Conservation (phyloP, 2,113 vertebrate genomes). For the Lates calcarifer region DNA sequence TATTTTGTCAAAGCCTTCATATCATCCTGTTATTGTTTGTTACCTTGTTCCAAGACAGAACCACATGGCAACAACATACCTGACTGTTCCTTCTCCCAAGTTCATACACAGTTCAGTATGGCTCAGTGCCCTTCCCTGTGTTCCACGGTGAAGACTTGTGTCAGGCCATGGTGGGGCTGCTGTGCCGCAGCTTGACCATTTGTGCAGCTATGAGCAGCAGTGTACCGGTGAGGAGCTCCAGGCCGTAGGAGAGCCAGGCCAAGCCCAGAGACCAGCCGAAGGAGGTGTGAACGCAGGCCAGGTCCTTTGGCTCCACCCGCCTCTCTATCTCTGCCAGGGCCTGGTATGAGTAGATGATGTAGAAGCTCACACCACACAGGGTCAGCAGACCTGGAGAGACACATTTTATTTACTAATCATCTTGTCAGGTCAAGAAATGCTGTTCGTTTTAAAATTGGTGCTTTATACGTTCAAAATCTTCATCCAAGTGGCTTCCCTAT, state of each 20-base stretch:
- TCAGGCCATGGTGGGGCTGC: slow-evolving; percentile 43
- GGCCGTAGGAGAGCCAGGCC: slow-evolving; percentile 85
- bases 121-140: background rate
- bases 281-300: slow-evolving; percentile 66
- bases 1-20: background rate
- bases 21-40: background rate
- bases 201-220: slow-evolving; percentile 70
- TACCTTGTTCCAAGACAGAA: background rate
- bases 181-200: slow-evolving; percentile 36
- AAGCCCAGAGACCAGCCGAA: slow-evolving; percentile 84
- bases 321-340: slow-evolving; percentile 76
- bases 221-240: slow-evolving; percentile 69
- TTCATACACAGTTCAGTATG: slow-evolving; percentile 4
- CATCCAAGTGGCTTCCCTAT: background rate
- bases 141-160: background rate
- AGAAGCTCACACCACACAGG: slow-evolving; percentile 79
- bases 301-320: slow-evolving; percentile 53
- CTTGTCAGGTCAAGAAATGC: background rate
- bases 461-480: background rate
- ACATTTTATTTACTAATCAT: background rate
- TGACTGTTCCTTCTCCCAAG: background rate
- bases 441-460: background rate
- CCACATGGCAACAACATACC: background rate
- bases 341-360: slow-evolving; percentile 82
- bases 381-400: slow-evolving; percentile 82